Evolutionary conservation across 1,140 invertebrate genomes (phyloP), one percentile per base, ranked within the genome.

Genomic region (Orius insidiosus): DNA sequence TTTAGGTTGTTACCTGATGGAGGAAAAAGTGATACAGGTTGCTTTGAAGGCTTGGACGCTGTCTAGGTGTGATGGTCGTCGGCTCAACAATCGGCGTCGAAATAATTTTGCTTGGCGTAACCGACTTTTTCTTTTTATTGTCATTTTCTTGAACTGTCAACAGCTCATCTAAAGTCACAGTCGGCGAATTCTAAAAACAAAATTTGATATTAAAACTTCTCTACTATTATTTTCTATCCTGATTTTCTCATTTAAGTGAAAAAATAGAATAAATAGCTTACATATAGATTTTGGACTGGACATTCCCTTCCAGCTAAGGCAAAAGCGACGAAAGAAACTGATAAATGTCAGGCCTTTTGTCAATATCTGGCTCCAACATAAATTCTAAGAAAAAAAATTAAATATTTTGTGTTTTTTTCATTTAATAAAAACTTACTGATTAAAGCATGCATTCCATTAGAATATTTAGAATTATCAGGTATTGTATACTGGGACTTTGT

Each of bases 401-500:
- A n/a, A n/a, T n/a, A n/a, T n/a, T n/a, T n/a, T n/a, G n/a, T n/a
- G n/a, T n/a, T n/a, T n/a, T n/a, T n/a, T n/a, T n/a, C n/a, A n/a
- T n/a, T n/a, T n/a, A n/a, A n/a, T n/a, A n/a, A 18, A 31, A 42
- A 60, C 60, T 60, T 59, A 66, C 65, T 59, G 40, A 72, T 72
- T 48, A 72, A 56, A 55, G 69, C 64, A 60, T 71, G 69, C 59
- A 72, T 59, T 33, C 66, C 65, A 53, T 61, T 65, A n/a, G 75
- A 78, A 66, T 76, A 89, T 64, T 70, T 76, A 18, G 80, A 81
- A 64, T 69, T 75, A 63, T 88, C 84, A 39, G 88, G 89, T 65
- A 94, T 81, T 45, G 72, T 75, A 60, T 90, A 89, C 56, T 83
- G 81, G 37, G 84, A 62, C 78, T 87, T 63, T 93, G 88, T 59